Evolutionary conservation across 1,140 invertebrate genomes (phyloP).

Genomic region (Trichogramma pretiosum): DNA sequence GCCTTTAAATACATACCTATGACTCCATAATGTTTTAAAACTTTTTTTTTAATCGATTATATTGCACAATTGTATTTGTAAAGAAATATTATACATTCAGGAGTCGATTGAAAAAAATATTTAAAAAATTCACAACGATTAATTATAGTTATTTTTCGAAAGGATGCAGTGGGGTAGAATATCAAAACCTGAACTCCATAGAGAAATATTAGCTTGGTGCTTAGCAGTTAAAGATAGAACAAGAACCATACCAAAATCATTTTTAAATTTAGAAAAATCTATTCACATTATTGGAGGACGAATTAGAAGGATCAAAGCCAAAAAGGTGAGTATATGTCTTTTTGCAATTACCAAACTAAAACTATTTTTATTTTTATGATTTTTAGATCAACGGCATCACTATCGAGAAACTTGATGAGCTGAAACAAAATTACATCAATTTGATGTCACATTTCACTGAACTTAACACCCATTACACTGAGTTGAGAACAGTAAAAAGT

Average conservation of each 20-base stretch:
- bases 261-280: conserved; percentile 5
- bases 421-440: conserved; percentile 19
- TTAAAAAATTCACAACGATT: not conserved
- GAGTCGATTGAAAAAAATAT: conserved; percentile 11
- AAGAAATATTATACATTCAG: too few species aligned
- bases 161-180: conserved; percentile 3
- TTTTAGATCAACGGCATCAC: conserved; percentile 25
- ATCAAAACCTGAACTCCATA: conserved; percentile 9
- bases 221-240: conserved; percentile 7
- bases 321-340: conserved; percentile 21
- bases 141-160: conserved; percentile 1
- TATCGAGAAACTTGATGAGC: conserved; percentile 15
- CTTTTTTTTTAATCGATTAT: too few species aligned
- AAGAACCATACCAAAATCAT: conserved; percentile 1
- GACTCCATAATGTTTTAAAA: too few species aligned
- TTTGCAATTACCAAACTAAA: too few species aligned
- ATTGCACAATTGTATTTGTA: too few species aligned
- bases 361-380: conserved; percentile 7
- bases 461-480: not conserved
- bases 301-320: conserved; percentile 16
- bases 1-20: too few species aligned
- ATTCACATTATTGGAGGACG: conserved; percentile 17
- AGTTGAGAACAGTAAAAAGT: not conserved
- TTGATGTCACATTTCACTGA: not conserved
- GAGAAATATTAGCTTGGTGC: conserved; percentile 28